These are phyloP conservation scores for Drymonia ruficornis DNA, from an alignment of 2,888 invertebrate genomes.

Conservation along the genomic window DNA sequence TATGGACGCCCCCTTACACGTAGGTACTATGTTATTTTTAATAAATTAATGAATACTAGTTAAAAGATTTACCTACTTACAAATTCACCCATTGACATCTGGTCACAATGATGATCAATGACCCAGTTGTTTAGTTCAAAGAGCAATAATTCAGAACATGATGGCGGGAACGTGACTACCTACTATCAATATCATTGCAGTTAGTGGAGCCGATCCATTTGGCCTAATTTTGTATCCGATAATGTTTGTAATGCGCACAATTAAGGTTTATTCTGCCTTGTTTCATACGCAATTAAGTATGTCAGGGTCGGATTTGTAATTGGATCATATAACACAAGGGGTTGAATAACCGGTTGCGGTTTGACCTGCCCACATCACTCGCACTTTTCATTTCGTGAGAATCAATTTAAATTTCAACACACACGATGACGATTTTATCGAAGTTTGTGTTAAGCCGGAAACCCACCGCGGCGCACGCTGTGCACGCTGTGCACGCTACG, in stretches of 20 bases:
- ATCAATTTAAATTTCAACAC: too few relatives aligned
- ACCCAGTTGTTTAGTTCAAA: slow-evolving; percentile 1
- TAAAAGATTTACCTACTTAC: too few relatives aligned
- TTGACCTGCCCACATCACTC: neutral
- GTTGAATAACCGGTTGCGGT: neutral
- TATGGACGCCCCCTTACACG: too few relatives aligned
- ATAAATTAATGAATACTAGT: too few relatives aligned
- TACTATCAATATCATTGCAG: slow-evolving; percentile 22
- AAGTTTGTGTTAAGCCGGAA: too few relatives aligned
- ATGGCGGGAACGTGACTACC: slow-evolving; percentile 8
- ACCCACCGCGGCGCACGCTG: too few relatives aligned
- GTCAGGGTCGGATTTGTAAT: slow-evolving; percentile 3
- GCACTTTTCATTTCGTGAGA: neutral
- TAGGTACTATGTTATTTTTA: too few relatives aligned
- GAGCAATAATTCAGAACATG: slow-evolving; percentile 13
- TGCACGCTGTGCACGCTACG: too few relatives aligned
- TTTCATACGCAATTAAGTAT: neutral
- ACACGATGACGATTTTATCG: too few relatives aligned
- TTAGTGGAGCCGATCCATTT: slow-evolving; percentile 19
- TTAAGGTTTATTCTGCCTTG: neutral
- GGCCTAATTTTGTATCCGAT: slow-evolving; percentile 33
- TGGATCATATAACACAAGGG: neutral
- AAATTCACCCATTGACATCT: too few relatives aligned
- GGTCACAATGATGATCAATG: neutral
- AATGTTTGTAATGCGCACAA: neutral